Percentiles rank a stretch among this genome's conserved stretches.
phyloP scores from a whole-genome alignment of 2,113 vertebrate genomes.

The Oreochromis aureus region DNA sequence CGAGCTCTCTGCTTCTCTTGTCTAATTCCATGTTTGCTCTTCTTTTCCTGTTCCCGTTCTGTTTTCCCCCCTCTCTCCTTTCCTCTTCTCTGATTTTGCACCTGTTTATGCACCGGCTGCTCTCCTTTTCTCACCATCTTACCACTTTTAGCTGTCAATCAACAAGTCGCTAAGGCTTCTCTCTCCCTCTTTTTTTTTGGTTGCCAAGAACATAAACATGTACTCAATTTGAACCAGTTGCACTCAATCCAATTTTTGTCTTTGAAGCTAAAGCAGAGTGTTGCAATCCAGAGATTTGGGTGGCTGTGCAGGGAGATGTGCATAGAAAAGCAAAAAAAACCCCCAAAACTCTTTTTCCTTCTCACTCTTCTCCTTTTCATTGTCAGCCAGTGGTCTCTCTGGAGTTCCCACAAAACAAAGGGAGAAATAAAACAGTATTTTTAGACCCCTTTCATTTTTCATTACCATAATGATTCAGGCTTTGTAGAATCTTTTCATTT shows the following conservation, averaged over 20 bases:
- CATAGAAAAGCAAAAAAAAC: background rate
- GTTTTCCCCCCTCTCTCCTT: background rate
- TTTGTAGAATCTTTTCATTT: slow-evolving; percentile 63
- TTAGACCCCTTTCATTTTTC: slow-evolving; percentile 65
- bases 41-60: background rate
- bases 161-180: slow-evolving; percentile 13
- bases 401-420: slow-evolving; percentile 60
- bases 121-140: slow-evolving; percentile 16
- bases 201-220: slow-evolving; percentile 26
- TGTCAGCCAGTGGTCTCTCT: slow-evolving; percentile 39
- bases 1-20: background rate
- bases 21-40: slow-evolving; percentile 16
- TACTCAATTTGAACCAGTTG: slow-evolving; percentile 42
- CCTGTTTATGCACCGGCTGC: slow-evolving; percentile 24
- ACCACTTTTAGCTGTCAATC: slow-evolving; percentile 50
- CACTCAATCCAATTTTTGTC: slow-evolving; percentile 12
- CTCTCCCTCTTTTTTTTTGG: background rate
- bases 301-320: slow-evolving; percentile 5
- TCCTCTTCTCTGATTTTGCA: slow-evolving; percentile 18
- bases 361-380: background rate
- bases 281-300: slow-evolving; percentile 18
- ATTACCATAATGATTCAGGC: slow-evolving; percentile 69
- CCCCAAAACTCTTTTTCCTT: background rate
- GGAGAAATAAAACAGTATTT: slow-evolving; percentile 57
- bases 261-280: slow-evolving; percentile 9